These are phyloP conservation scores for Notothenia rossii DNA, from an alignment of 2,113 vertebrate genomes.

Conservation along the genomic window DNA sequence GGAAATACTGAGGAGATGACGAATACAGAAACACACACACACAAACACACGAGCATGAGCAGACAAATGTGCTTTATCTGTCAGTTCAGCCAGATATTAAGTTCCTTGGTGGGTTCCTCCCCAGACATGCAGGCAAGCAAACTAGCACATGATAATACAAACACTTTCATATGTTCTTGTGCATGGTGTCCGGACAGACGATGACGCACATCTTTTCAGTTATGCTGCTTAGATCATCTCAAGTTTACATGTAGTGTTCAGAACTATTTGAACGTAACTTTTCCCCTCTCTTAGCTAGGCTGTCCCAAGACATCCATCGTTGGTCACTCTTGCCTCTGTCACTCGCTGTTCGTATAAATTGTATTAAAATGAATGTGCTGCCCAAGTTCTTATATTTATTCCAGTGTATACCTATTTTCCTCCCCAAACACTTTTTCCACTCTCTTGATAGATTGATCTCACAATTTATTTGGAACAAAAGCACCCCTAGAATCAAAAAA, in stretches of 20 bases:
- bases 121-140: not conserved
- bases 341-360: too few species aligned
- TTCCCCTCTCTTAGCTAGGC: too few species aligned
- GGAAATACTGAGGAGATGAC: slow-evolving; percentile 39
- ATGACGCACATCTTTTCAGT: not conserved
- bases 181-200: not conserved
- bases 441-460: too few species aligned
- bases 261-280: too few species aligned
- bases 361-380: too few species aligned
- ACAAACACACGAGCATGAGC: not conserved
- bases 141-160: not conserved
- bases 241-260: not conserved
- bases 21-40: slow-evolving; percentile 9
- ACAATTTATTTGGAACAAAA: too few species aligned
- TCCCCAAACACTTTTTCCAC: too few species aligned
- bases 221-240: not conserved
- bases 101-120: slow-evolving; percentile 7
- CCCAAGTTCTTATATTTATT: too few species aligned
- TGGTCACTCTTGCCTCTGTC: too few species aligned
- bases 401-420: too few species aligned
- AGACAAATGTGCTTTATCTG: slow-evolving; percentile 30
- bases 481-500: too few species aligned
- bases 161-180: not conserved
- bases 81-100: slow-evolving; percentile 30
- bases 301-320: too few species aligned